Evolutionary conservation across 2,113 vertebrate species (phyloP), one percentile per base, ranked within the genome.

Genomic region (Cairina moschata): DNA sequence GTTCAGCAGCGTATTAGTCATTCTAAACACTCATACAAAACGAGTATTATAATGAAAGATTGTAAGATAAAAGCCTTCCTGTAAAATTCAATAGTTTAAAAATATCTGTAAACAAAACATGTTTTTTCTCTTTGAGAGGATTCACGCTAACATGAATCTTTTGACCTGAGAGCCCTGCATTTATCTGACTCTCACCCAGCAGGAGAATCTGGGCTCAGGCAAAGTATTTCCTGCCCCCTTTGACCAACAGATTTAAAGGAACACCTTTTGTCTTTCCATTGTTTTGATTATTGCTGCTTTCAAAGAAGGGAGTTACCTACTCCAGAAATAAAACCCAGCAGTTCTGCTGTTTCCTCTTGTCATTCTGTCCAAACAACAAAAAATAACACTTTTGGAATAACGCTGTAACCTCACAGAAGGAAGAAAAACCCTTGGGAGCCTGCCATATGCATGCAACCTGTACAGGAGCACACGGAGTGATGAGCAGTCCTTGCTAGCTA

Each of bases 211-310:
- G 50, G 34, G 20, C 50, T 31, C 44, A 28, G 16, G 71, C 71
- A 72, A 88, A 81, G 66, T 42, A 91, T 94, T 95, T 95, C 90
- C 84, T 90, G 91, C 26, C 82, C 65, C 62, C 76, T 73, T 11
- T 22, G 36, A 63, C 16, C 60, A 31, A 13, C 20, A 13, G 44
- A 50, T 62, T 62, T 40, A 32, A 58, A 83, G 66, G 65, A 88
- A 74, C 16, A 36, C 20, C 68, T 90, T 90, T 78, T 80, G 54
- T 60, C 56, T 83, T 67, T 10, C 32, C 0, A 0, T 3, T 29
- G 29, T 16, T 87, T 55, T 42, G 75, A 58, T 22, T 66, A 40
- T 52, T 14, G 6, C 16, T 94, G 84, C 46, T 79, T 34, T 34
- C 38, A 8, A 32, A 75, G 69, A 55, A 21, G 1, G 20, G 22